These are phyloP conservation scores for Drosophila borealis DNA, from an alignment of 2,888 invertebrate genomes.

Conservation along the genomic window DNA sequence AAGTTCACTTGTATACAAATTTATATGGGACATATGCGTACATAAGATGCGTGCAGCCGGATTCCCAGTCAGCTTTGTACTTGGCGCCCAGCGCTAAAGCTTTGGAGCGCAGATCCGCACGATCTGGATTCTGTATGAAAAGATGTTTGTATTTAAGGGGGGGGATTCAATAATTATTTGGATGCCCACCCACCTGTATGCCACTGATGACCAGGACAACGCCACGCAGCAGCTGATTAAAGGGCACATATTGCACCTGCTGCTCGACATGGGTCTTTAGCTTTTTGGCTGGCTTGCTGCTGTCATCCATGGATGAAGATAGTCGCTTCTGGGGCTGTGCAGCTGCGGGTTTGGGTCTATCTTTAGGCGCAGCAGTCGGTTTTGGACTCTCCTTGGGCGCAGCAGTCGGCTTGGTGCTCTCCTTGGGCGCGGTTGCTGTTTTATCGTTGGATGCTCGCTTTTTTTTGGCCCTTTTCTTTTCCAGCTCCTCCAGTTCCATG, in stretches of 20 bases:
- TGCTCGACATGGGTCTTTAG: slow-evolving; percentile 49
- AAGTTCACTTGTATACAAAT: background rate
- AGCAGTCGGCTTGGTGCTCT: slow-evolving; percentile 17
- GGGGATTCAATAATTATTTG: background rate
- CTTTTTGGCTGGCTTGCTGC: slow-evolving; percentile 68
- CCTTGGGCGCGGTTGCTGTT: slow-evolving; percentile 18
- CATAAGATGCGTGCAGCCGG: slow-evolving; percentile 93
- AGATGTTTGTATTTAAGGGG: background rate
- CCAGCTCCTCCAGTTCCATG: slow-evolving; percentile 65
- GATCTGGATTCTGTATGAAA: slow-evolving; percentile 89
- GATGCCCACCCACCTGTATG: slow-evolving; percentile 85
- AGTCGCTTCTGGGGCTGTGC: slow-evolving; percentile 52
- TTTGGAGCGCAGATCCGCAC: slow-evolving; percentile 88
- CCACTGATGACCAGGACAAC: slow-evolving; percentile 94
- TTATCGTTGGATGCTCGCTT: slow-evolving; percentile 40
- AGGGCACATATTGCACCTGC: slow-evolving; percentile 85
- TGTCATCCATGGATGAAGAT: slow-evolving; percentile 51
- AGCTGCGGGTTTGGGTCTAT: slow-evolving; percentile 8
- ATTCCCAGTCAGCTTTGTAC: slow-evolving; percentile 91
- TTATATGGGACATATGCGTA: slow-evolving; percentile 85
- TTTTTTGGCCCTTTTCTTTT: slow-evolving; percentile 46
- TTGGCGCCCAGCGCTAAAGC: slow-evolving; percentile 92
- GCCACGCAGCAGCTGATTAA: slow-evolving; percentile 87
- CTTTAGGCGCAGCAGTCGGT: slow-evolving; percentile 14
- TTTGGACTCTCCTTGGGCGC: background rate